These are phyloP conservation scores for Onychomys torridus DNA, from an alignment of 2,797 vertebrate genomes.

Conservation along the genomic window DNA sequence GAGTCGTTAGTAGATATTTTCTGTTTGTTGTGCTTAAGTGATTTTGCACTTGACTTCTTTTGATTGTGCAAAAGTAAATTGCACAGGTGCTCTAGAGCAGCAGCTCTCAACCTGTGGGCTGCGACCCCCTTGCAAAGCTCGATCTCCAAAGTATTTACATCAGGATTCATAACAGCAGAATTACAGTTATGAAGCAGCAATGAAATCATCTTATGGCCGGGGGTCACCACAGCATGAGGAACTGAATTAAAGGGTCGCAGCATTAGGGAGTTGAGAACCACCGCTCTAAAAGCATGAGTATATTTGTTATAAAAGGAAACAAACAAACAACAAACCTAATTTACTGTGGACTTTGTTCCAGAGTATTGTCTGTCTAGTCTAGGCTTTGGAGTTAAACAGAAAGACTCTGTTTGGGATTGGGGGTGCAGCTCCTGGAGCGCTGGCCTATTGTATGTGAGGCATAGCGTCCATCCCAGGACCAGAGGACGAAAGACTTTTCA, in stretches of 20 bases:
- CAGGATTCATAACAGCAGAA: background rate
- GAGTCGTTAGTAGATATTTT: slow-evolving; percentile 15
- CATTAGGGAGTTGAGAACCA: background rate
- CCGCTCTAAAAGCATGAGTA: background rate
- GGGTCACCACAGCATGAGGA: background rate
- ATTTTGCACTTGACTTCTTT: background rate
- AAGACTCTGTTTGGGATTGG: background rate
- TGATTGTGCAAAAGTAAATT: background rate
- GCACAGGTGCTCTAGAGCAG: background rate
- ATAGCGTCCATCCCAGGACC: background rate
- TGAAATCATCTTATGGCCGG: background rate
- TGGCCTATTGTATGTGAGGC: background rate
- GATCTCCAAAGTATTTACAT: background rate
- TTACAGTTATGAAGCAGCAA: background rate
- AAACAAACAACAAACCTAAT: background rate
- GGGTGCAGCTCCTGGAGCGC: background rate
- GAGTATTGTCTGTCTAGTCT: slow-evolving; percentile 7
- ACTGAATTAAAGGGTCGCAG: background rate
- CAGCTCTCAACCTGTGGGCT: background rate
- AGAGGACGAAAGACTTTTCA: background rate
- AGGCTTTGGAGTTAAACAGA: slow-evolving; percentile 38
- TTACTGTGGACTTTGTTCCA: slow-evolving; percentile 27
- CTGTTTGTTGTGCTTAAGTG: background rate
- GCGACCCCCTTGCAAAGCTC: background rate
- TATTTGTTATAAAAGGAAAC: slow-evolving; percentile 34